Conservation (phyloP, 2,888 invertebrate genomes). For the Phengaris alcon region DNA sequence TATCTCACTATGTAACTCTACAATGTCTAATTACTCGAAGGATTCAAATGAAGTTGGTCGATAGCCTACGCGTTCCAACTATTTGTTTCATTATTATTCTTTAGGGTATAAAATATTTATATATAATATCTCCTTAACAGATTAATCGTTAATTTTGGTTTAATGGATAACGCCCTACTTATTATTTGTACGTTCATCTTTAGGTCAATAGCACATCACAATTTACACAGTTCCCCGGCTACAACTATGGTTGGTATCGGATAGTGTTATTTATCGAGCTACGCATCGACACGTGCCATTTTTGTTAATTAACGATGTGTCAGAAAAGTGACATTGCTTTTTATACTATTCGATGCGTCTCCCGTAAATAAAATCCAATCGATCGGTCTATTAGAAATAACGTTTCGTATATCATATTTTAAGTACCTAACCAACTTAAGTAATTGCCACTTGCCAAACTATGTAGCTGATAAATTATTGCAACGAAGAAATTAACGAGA, state of each 20-base stretch:
- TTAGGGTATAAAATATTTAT: slow-evolving; percentile 72
- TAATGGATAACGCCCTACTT: slow-evolving; percentile 62
- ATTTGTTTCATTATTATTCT: slow-evolving; percentile 47
- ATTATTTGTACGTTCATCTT: slow-evolving; percentile 74
- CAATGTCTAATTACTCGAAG: slow-evolving; percentile 44
- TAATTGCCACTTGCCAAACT: slow-evolving; percentile 42
- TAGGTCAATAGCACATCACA: slow-evolving; percentile 64
- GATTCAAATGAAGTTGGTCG: slow-evolving; percentile 58
- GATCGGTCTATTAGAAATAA: not conserved
- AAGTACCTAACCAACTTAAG: slow-evolving; percentile 53
- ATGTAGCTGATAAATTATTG: slow-evolving; percentile 23
- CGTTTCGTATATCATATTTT: slow-evolving; percentile 37
- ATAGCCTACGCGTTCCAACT: slow-evolving; percentile 58
- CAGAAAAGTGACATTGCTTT: not conserved
- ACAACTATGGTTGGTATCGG: slow-evolving; percentile 51
- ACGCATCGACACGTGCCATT: not conserved
- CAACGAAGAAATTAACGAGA: slow-evolving; percentile 13
- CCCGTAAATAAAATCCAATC: slow-evolving; percentile 8
- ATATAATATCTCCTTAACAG: slow-evolving; percentile 50
- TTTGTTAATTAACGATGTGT: not conserved
- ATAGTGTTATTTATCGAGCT: slow-evolving; percentile 31
- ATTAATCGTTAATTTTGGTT: slow-evolving; percentile 56
- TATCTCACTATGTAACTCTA: slow-evolving; percentile 57
- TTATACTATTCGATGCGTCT: slow-evolving; percentile 1
- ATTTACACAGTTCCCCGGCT: slow-evolving; percentile 54